A percentile compares a stretch with the other conserved stretches of the same genome.
Conservation (phyloP, 2,888 invertebrate species). For the Nemurella pictetii region DNA sequence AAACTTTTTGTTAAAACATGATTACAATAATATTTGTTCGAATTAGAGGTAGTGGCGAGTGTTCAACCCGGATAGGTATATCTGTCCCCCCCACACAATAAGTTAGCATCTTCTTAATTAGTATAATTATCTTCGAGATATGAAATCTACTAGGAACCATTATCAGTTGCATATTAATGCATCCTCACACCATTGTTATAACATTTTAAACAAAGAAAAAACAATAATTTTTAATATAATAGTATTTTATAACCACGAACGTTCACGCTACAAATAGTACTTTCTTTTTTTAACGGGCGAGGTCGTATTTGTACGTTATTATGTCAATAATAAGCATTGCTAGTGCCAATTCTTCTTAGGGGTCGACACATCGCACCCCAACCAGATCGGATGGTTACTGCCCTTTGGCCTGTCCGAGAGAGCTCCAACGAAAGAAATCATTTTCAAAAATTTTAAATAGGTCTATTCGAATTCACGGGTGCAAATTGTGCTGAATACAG, state of each 20-base stretch:
- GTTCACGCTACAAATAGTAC: conserved; percentile 43
- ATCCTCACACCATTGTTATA: conserved; percentile 41
- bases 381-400: neutral
- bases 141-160: conserved; percentile 56
- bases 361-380: neutral
- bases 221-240: conserved; percentile 41
- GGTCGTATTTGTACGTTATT: conserved; percentile 45
- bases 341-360: conserved; percentile 35
- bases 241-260: conserved; percentile 42
- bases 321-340: conserved; percentile 43
- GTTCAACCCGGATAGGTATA: neutral
- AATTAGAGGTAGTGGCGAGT: neutral
- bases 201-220: conserved; percentile 42
- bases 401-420: neutral
- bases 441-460: neutral
- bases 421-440: neutral
- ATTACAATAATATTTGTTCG: neutral
- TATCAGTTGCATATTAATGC: conserved; percentile 42
- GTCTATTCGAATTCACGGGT: neutral
- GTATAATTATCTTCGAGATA: conserved; percentile 48
- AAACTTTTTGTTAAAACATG: conserved; percentile 10
- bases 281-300: conserved; percentile 43
- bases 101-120: conserved; percentile 37
- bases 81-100: conserved; percentile 38
- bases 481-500: neutral